phyloP scores from a whole-genome alignment of 2,888 invertebrate species.

The Temnothorax ravouxi region DNA sequence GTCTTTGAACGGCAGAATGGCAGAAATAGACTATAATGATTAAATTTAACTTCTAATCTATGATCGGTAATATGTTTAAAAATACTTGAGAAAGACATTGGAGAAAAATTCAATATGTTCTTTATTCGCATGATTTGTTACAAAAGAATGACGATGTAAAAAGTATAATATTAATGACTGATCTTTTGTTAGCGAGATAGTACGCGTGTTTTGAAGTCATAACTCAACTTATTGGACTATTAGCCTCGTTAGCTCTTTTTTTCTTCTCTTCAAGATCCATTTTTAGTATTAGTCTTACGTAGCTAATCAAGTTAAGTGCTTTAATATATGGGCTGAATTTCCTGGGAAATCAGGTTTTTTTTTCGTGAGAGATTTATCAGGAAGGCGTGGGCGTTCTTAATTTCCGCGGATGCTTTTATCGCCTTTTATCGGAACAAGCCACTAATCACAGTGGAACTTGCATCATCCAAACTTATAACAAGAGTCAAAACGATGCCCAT shows the following conservation, averaged over 20 bases:
- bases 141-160: not conserved
- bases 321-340: slow-evolving; percentile 39
- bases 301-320: slow-evolving; percentile 65
- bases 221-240: slow-evolving; percentile 65
- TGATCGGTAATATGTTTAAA: not conserved
- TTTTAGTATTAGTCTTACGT: slow-evolving; percentile 64
- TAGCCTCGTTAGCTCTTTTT: slow-evolving; percentile 57
- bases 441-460: not conserved
- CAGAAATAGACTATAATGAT: not conserved
- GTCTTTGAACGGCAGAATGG: no score
- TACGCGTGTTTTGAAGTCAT: slow-evolving; percentile 69
- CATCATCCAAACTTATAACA: not conserved
- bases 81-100: not conserved
- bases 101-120: not conserved
- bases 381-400: slow-evolving; percentile 57
- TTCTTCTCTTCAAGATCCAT: slow-evolving; percentile 4
- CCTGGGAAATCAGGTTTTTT: slow-evolving; percentile 14
- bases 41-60: not conserved
- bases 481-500: not conserved
- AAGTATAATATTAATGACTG: not conserved
- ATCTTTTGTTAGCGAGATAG: not conserved
- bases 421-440: slow-evolving; percentile 24
- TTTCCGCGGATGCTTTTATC: slow-evolving; percentile 55
- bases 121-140: not conserved
- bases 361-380: not conserved